Conservation (phyloP, 2,797 vertebrate genomes). For the Gymnoscopelus microlampas region DNA sequence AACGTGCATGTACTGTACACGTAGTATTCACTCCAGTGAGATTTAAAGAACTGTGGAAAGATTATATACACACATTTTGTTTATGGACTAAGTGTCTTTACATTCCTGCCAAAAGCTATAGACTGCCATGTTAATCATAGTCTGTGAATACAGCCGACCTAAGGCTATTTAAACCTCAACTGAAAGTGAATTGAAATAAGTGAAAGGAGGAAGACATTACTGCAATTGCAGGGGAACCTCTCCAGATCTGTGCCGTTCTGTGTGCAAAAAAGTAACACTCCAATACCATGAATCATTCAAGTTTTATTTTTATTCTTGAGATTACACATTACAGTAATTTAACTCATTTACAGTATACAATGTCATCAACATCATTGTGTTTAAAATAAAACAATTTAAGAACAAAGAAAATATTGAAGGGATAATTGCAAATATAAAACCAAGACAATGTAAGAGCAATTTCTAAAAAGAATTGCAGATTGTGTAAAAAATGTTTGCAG, state of each 20-base stretch:
- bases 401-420: too few species aligned
- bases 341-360: too few species aligned
- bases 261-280: conserved; percentile 60
- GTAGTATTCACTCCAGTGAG: conserved; percentile 84
- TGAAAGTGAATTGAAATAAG: conserved; percentile 76
- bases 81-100: conserved; percentile 67
- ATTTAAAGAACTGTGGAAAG: conserved; percentile 45
- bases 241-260: conserved; percentile 38
- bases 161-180: conserved; percentile 70
- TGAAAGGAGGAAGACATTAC: conserved; percentile 69
- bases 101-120: conserved; percentile 67
- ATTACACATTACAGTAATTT: too few species aligned
- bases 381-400: too few species aligned
- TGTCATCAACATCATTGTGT: too few species aligned
- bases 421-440: too few species aligned
- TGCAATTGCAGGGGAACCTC: conserved; percentile 75
- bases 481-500: too few species aligned
- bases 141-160: conserved; percentile 79
- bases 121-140: conserved; percentile 74
- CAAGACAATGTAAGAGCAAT: conserved; percentile 50
- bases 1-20: conserved; percentile 23
- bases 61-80: conserved; percentile 67
- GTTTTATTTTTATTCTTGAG: too few species aligned
- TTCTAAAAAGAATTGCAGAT: conserved; percentile 41
- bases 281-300: too few species aligned